Percentiles rank a stretch among this genome's conserved stretches.
Evolutionary conservation across 2,888 invertebrate genomes (phyloP).

Genomic region (Plebejus anna): DNA sequence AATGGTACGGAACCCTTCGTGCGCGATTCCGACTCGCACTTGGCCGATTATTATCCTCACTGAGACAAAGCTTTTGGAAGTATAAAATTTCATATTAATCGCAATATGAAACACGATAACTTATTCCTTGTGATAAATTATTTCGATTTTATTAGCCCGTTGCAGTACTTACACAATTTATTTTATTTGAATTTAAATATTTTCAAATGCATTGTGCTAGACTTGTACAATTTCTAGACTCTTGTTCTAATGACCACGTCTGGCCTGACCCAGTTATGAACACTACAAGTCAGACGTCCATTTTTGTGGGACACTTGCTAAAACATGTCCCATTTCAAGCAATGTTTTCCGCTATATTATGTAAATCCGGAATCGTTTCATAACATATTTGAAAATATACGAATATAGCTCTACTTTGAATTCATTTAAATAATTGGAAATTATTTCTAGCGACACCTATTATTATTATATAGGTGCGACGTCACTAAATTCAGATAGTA

Average conservation of each 20-base stretch:
- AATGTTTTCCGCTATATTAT: background rate
- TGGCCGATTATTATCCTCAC: background rate
- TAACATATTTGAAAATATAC: background rate
- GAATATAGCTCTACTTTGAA: background rate
- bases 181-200: background rate
- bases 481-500: background rate
- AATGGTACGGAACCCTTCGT: no score
- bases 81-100: background rate
- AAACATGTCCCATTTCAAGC: slow-evolving; percentile 48
- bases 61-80: background rate
- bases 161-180: background rate
- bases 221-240: slow-evolving; percentile 42
- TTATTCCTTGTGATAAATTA: background rate
- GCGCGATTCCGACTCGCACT: no score
- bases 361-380: slow-evolving; percentile 2
- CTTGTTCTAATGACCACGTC: slow-evolving; percentile 51
- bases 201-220: slow-evolving; percentile 21
- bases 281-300: slow-evolving; percentile 42
- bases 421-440: background rate
- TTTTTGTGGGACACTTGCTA: slow-evolving; percentile 51
- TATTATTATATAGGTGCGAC: no score
- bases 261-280: slow-evolving; percentile 44
- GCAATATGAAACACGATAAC: background rate
- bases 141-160: background rate
- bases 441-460: no score